These are phyloP conservation scores for Cerceris ruficornis DNA, from an alignment of 2,888 invertebrate species.

Conservation along the genomic window DNA sequence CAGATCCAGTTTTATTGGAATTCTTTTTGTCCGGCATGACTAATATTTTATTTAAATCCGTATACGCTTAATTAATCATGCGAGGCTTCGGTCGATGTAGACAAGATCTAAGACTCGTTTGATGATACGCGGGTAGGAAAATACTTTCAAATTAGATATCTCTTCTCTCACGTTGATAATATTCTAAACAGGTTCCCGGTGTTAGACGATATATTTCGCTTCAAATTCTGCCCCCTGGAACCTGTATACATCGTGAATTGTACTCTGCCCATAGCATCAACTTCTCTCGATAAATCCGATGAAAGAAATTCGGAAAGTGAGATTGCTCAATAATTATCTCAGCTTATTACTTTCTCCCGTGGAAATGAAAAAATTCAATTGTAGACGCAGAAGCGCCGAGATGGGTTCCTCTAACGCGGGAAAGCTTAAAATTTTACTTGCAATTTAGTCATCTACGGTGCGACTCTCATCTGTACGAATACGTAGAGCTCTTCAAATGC, in stretches of 20 bases:
- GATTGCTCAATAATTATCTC: neutral
- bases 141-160: neutral
- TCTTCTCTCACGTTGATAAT: neutral
- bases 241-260: slow-evolving; percentile 75
- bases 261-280: neutral
- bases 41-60: neutral
- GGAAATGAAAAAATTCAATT: too few relatives aligned
- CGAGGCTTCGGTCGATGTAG: too few relatives aligned
- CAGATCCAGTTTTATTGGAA: neutral
- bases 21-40: too few relatives aligned
- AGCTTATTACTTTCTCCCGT: neutral
- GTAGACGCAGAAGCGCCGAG: too few relatives aligned
- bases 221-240: slow-evolving; percentile 71
- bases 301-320: slow-evolving; percentile 9
- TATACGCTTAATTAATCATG: too few relatives aligned
- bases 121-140: neutral
- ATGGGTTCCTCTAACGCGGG: too few relatives aligned
- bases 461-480: slow-evolving; percentile 68
- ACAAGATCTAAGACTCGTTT: too few relatives aligned
- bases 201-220: slow-evolving; percentile 73
- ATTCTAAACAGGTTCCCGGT: slow-evolving; percentile 70
- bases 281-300: neutral
- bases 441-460: slow-evolving; percentile 70
- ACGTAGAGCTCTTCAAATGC: slow-evolving; percentile 67
- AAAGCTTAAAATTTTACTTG: slow-evolving; percentile 56